Percentiles rank a stretch among this genome's conserved stretches.
These are phyloP conservation scores for Pseudochirops cupreus DNA, from an alignment of 2,797 vertebrate species.

Conservation along the genomic window DNA sequence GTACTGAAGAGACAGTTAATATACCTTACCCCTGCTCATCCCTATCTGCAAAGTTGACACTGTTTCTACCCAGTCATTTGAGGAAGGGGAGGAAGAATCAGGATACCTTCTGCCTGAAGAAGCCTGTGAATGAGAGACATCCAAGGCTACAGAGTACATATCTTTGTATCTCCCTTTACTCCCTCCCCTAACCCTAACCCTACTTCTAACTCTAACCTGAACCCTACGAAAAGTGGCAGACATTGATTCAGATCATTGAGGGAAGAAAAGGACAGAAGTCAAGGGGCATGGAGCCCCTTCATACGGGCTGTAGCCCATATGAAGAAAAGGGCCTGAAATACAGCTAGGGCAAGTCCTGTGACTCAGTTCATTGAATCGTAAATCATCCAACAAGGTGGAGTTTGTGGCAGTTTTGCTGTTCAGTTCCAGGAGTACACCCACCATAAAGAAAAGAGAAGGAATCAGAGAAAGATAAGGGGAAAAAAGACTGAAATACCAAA, in stretches of 20 bases:
- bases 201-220: not conserved
- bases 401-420: not conserved
- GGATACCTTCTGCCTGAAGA: not conserved
- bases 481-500: not conserved
- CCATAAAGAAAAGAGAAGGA: not conserved
- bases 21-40: not conserved
- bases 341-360: not conserved
- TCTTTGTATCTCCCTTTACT: not conserved
- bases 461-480: not conserved
- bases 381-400: not conserved
- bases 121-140: not conserved
- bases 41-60: not conserved
- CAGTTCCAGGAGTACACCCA: not conserved
- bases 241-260: not conserved
- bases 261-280: not conserved
- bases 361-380: not conserved
- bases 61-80: not conserved
- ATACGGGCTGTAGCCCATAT: not conserved
- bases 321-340: not conserved
- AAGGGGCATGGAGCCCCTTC: not conserved
- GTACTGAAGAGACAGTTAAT: not conserved
- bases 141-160: not conserved
- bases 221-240: not conserved
- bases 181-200: not conserved
- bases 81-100: not conserved